Conservation (phyloP, 2,888 invertebrate genomes). For the Heteropelma amictum region DNA sequence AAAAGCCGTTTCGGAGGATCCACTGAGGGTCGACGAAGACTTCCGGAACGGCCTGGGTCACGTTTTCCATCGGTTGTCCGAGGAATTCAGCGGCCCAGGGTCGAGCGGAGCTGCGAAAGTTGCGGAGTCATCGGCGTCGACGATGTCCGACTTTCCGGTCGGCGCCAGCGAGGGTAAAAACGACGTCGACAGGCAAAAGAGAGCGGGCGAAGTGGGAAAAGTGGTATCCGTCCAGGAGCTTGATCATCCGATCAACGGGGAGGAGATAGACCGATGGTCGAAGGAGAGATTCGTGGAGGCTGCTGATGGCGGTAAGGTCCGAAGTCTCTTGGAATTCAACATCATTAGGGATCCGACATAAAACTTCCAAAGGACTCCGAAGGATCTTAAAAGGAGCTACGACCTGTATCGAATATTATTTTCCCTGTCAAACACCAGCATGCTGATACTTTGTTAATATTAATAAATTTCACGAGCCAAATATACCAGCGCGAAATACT, state of each 20-base stretch:
- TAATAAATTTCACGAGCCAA: too few species aligned
- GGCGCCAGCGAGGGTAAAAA: slow-evolving; percentile 46
- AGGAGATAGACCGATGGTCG: slow-evolving; percentile 59
- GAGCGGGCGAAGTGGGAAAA: neutral
- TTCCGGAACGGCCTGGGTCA: slow-evolving; percentile 56
- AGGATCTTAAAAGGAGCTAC: neutral
- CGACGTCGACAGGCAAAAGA: slow-evolving; percentile 29
- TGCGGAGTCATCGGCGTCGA: slow-evolving; percentile 16
- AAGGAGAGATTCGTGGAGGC: slow-evolving; percentile 56
- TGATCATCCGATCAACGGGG: slow-evolving; percentile 6
- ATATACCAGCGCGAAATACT: too few species aligned
- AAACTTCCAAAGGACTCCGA: neutral
- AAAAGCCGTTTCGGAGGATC: slow-evolving; percentile 40
- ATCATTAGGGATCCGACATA: slow-evolving; percentile 42
- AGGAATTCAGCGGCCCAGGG: neutral
- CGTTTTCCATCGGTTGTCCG: slow-evolving; percentile 45
- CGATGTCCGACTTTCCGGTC: slow-evolving; percentile 39
- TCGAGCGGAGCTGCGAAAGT: neutral
- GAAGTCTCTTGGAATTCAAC: slow-evolving; percentile 59
- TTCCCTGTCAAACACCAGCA: neutral
- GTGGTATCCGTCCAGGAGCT: slow-evolving; percentile 7
- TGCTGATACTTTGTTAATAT: too few species aligned
- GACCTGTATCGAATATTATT: slow-evolving; percentile 10
- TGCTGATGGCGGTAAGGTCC: slow-evolving; percentile 54
- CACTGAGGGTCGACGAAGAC: slow-evolving; percentile 58